Conservation (phyloP, 2,113 vertebrate genomes). For the Spermophilus dauricus region DNA sequence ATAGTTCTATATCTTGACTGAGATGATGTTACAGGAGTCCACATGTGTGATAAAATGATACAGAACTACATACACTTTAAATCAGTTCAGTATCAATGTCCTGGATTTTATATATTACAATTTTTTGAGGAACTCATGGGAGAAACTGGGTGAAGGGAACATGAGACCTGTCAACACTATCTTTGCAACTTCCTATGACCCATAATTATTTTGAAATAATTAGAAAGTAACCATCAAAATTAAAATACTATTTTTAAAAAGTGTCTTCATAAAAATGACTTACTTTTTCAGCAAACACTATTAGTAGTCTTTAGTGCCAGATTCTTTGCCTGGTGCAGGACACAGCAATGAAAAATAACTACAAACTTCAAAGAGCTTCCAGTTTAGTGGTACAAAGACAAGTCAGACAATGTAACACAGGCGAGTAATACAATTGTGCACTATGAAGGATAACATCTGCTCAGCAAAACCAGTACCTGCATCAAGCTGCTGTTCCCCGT, state of each 20-base stretch:
- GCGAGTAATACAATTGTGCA: not conserved
- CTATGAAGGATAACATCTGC: not conserved
- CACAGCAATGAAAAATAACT: not conserved
- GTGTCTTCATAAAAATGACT: slow-evolving; percentile 20
- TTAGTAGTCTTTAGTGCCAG: not conserved
- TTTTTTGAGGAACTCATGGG: not conserved
- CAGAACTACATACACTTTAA: not conserved
- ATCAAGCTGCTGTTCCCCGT: slow-evolving; percentile 90
- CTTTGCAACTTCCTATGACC: slow-evolving; percentile 25
- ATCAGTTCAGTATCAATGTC: not conserved
- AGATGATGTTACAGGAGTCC: not conserved
- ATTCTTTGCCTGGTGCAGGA: not conserved
- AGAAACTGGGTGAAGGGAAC: slow-evolving; percentile 13
- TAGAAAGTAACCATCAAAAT: slow-evolving; percentile 45
- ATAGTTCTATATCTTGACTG: not conserved
- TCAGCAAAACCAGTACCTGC: slow-evolving; percentile 85
- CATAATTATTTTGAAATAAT: slow-evolving; percentile 28
- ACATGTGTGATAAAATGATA: not conserved
- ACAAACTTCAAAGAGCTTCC: slow-evolving; percentile 15
- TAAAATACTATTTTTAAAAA: not conserved
- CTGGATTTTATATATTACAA: slow-evolving; percentile 13
- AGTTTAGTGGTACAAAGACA: not conserved
- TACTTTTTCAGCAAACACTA: slow-evolving; percentile 42
- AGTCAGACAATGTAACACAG: not conserved
- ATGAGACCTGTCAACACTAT: not conserved